Evolutionary conservation across 2,113 vertebrate species (phyloP).

Genomic region (Ursus arctos): DNA sequence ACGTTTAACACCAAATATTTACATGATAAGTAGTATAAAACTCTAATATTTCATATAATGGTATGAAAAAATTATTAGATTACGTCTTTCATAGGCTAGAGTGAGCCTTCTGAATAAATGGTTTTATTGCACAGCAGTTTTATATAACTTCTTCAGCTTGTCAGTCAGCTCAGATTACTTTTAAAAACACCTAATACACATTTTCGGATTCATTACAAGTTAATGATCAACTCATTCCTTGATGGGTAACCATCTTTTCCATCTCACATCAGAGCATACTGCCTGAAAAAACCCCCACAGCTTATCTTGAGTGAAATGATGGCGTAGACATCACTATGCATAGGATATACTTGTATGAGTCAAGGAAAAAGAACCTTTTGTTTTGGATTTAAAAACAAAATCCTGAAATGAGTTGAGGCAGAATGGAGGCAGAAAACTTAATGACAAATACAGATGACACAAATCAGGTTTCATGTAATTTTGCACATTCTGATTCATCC

Average conservation of each 20-base stretch:
- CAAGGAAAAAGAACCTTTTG: slow-evolving; percentile 72
- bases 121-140: neutral
- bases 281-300: neutral
- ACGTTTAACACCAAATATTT: neutral
- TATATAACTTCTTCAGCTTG: neutral
- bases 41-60: neutral
- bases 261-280: neutral
- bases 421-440: slow-evolving; percentile 30
- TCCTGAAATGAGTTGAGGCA: slow-evolving; percentile 64
- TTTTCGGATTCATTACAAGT: neutral
- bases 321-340: neutral
- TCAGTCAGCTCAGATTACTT: neutral
- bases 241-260: neutral
- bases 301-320: neutral
- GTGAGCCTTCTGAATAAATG: neutral
- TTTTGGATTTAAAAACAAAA: slow-evolving; percentile 52
- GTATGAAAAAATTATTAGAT: neutral
- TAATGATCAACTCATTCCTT: neutral
- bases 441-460: neutral
- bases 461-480: neutral
- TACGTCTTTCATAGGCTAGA: neutral
- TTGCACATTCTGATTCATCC: slow-evolving; percentile 14
- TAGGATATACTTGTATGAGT: slow-evolving; percentile 39
- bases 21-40: neutral
- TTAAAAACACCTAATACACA: neutral